Conservation (phyloP, 1,140 invertebrate genomes). For the Bombus sylvicola region DNA sequence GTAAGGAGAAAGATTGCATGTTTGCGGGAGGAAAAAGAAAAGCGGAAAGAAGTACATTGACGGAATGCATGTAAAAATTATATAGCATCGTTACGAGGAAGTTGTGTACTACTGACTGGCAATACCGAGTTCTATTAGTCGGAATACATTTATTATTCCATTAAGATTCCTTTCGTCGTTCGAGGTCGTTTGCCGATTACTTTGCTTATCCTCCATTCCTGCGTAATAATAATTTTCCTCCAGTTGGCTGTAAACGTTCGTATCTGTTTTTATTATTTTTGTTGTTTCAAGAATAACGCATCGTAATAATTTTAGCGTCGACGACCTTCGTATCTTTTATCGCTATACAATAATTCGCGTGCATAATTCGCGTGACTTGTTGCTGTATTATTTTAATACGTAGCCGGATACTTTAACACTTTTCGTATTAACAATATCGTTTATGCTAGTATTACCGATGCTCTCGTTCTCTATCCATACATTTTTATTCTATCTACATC, state of each 20-base stretch:
- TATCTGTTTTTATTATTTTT: not conserved
- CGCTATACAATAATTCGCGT: too few species aligned
- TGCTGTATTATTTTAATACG: too few species aligned
- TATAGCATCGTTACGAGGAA: slow-evolving; percentile 10
- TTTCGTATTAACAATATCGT: not conserved
- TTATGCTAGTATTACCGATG: not conserved
- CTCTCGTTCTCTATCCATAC: too few species aligned
- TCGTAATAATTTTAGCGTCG: not conserved
- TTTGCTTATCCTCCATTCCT: not conserved
- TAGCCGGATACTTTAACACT: not conserved
- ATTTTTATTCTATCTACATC: not conserved
- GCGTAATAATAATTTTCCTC: not conserved
- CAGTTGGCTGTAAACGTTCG: not conserved
- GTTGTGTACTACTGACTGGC: not conserved
- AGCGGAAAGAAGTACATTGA: not conserved
- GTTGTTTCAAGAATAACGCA: not conserved
- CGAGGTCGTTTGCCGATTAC: not conserved
- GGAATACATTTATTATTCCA: slow-evolving; percentile 26
- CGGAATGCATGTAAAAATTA: slow-evolving; percentile 21
- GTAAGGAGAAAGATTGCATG: not conserved
- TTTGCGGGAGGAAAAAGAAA: not conserved
- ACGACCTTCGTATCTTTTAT: not conserved
- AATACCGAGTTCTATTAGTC: not conserved
- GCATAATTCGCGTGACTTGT: not conserved
- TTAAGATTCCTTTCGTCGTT: slow-evolving; percentile 13